Percentiles rank a stretch among this genome's conserved stretches.
Evolutionary conservation across 1,140 invertebrate genomes (phyloP).

Genomic region (Cataglyphis hispanica): DNA sequence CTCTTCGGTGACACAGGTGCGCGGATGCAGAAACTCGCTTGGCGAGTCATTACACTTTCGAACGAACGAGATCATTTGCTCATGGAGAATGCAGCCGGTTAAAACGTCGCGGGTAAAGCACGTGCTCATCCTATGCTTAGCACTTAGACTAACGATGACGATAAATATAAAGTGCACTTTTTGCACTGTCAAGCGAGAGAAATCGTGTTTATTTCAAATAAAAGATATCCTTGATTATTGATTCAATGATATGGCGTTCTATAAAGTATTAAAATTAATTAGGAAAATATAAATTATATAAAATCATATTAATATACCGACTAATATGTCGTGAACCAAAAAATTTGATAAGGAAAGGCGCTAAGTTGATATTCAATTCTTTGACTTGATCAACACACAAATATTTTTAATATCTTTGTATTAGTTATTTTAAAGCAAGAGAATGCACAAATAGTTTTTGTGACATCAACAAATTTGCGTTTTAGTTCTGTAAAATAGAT

Average conservation of each 20-base stretch:
- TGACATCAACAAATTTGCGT: background rate
- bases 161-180: background rate
- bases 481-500: slow-evolving; percentile 1
- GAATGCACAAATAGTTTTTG: background rate
- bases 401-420: background rate
- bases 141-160: slow-evolving; percentile 16
- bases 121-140: background rate
- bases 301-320: no score
- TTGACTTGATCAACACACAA: background rate
- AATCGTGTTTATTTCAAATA: background rate
- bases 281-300: no score
- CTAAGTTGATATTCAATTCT: background rate
- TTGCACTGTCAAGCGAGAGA: background rate
- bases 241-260: background rate
- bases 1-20: slow-evolving; percentile 68
- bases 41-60: slow-evolving; percentile 58
- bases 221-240: slow-evolving; percentile 1
- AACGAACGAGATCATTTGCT: slow-evolving; percentile 58
- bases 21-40: slow-evolving; percentile 48
- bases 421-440: background rate
- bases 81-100: slow-evolving; percentile 25
- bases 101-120: slow-evolving; percentile 56
- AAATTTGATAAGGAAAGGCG: background rate
- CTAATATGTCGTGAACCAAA: no score
- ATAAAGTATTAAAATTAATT: no score